Conservation (phyloP, 92 coral and sea anemone species). For the Hydrozoanthus gracilis region DNA sequence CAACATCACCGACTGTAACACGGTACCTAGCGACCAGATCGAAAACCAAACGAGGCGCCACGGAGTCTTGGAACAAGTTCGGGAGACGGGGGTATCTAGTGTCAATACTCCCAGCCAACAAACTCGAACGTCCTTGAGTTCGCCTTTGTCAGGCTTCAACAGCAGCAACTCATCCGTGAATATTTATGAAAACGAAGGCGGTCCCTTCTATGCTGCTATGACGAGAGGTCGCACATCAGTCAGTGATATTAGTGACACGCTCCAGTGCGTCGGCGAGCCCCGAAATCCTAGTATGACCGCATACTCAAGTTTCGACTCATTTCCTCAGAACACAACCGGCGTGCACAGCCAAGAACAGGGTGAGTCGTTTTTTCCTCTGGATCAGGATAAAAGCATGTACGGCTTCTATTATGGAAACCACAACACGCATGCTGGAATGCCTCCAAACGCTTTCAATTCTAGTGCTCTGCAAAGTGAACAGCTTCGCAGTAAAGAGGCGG, state of each 20-base stretch:
- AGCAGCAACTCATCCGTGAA: conserved; percentile 17
- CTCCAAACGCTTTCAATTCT: conserved; percentile 68
- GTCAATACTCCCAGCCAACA: conserved; percentile 4
- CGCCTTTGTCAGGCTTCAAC: conserved; percentile 33
- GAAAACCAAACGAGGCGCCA: conserved; percentile 33
- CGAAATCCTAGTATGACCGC: conserved; percentile 41
- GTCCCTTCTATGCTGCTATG: conserved; percentile 12
- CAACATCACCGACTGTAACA: conserved; percentile 23
- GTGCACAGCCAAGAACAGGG: conserved; percentile 34
- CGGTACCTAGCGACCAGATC: background rate
- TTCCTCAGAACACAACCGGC: conserved; percentile 45
- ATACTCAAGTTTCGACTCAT: conserved; percentile 41
- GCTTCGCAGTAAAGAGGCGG: conserved; percentile 56
- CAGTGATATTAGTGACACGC: conserved; percentile 33
- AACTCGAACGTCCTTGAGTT: conserved; percentile 19
- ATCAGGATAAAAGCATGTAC: conserved; percentile 57
- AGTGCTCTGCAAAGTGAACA: conserved; percentile 75
- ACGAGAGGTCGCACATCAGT: conserved; percentile 32
- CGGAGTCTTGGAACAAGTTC: conserved; percentile 35
- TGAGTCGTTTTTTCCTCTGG: conserved; percentile 25
- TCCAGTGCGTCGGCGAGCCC: conserved; percentile 44
- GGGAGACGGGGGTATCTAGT: conserved; percentile 9
- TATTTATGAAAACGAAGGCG: conserved; percentile 47
- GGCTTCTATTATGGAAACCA: conserved; percentile 70
- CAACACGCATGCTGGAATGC: conserved; percentile 73